A percentile compares a stretch with the other conserved stretches of the same genome.
Evolutionary conservation across 2,797 vertebrate species (phyloP).

Genomic region (Apogon talboti): DNA sequence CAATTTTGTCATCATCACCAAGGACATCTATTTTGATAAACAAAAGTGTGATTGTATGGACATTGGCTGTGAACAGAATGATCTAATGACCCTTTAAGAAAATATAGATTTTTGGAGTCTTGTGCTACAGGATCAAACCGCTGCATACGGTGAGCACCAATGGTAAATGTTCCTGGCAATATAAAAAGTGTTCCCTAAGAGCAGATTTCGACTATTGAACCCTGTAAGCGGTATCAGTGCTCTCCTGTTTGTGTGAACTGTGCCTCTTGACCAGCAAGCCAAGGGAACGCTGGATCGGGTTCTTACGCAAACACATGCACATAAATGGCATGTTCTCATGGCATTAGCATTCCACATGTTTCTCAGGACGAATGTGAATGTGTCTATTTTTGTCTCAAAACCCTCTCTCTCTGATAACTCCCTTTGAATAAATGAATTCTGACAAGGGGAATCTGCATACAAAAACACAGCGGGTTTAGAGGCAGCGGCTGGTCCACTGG

Average conservation of each 20-base stretch:
- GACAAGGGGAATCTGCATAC: constrained; percentile 83
- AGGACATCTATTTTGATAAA: constrained; percentile 76
- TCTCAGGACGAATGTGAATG: constrained; percentile 75
- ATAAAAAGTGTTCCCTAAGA: constrained; percentile 55
- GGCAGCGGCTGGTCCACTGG: constrained; percentile 57
- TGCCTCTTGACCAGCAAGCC: constrained; percentile 56
- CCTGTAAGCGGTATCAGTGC: constrained; percentile 65
- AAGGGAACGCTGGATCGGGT: constrained; percentile 63
- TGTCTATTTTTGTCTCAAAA: constrained; percentile 78
- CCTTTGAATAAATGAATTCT: constrained; percentile 80
- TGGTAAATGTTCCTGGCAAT: constrained; percentile 57
- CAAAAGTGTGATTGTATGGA: constrained; percentile 57
- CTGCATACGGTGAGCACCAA: constrained; percentile 48
- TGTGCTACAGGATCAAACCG: constrained; percentile 46
- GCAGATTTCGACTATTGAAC: constrained; percentile 66
- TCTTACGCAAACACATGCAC: constrained; percentile 76
- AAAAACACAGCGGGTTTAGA: constrained; percentile 78
- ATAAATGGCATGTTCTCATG: constrained; percentile 75
- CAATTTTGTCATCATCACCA: constrained; percentile 74
- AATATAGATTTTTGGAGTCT: constrained; percentile 54
- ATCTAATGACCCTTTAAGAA: constrained; percentile 66
- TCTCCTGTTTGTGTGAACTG: constrained; percentile 64
- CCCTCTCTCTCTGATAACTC: constrained; percentile 74
- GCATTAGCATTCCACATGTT: constrained; percentile 80
- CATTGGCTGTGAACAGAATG: constrained; percentile 52